A percentile compares a stretch with the other conserved stretches of the same genome.
phyloP scores from a whole-genome alignment of 2,888 invertebrate species.

The Volucella inflata region DNA sequence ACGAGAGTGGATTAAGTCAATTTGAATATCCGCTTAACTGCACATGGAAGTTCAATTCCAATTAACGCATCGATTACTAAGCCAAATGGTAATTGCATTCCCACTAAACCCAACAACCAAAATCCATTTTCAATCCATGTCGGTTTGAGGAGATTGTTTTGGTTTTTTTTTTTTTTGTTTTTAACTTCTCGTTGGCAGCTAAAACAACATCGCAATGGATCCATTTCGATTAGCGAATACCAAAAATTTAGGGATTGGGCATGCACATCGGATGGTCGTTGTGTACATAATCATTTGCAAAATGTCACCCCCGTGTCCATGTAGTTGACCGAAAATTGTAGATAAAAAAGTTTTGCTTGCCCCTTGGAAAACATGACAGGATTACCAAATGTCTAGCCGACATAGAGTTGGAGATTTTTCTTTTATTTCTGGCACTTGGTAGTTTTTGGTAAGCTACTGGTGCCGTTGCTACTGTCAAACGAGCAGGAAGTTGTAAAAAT shows the following conservation, averaged over 20 bases:
- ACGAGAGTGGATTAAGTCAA: conserved; percentile 21
- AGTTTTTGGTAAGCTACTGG: conserved; percentile 1
- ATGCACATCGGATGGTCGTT: conserved; percentile 58
- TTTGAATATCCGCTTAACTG: conserved; percentile 56
- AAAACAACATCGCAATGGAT: conserved; percentile 32
- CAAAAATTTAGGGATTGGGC: conserved; percentile 15
- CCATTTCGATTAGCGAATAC: conserved; percentile 64
- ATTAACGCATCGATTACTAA: conserved; percentile 73
- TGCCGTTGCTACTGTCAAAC: neutral
- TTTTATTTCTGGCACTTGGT: conserved; percentile 5
- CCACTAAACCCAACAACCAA: conserved; percentile 50
- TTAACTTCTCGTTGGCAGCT: neutral
- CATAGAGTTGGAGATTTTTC: conserved; percentile 11
- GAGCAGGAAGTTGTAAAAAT: conserved; percentile 61
- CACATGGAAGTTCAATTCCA: conserved; percentile 62
- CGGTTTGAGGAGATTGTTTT: neutral
- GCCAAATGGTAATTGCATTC: conserved; percentile 65
- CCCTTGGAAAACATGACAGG: conserved; percentile 57
- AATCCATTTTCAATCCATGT: conserved; percentile 49
- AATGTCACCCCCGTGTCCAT: conserved; percentile 22
- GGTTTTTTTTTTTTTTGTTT: conserved; percentile 15
- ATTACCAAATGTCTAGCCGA: conserved; percentile 68
- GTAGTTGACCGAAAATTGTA: conserved; percentile 32
- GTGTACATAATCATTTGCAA: conserved; percentile 59
- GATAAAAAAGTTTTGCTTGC: conserved; percentile 27